Evolutionary conservation across 2,888 invertebrate species (phyloP), one percentile per base, ranked within the genome.

Genomic region (Himalopsyche kuldschensis): DNA sequence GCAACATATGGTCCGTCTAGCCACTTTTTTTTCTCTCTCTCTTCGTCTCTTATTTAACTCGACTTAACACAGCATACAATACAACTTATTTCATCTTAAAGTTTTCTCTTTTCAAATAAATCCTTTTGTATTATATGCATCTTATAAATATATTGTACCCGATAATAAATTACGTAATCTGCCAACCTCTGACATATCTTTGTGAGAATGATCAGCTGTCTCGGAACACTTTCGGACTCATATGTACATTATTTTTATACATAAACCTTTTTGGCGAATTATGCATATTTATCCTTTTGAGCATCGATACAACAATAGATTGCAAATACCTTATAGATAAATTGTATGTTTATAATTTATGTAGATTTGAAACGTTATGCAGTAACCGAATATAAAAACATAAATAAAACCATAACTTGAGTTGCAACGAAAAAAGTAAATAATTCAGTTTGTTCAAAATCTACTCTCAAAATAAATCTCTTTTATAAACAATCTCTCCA

Each of bases 1-100:
- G 83, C 80, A 83, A 80, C 83, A 83, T 83, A 80, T 83, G 83
- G 80, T 63, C 63, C 41, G 83, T 83, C 83, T 83, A 83, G 83
- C 77, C 80, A 77, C 77, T 27, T 63, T 80, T 80, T 80, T 77
- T 6, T 77, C 75, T 27, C 17, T 75, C 75, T 75, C 75, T 27
- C 15, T 75, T 27, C 27, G 24, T 27, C 31, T 75, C 75, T 5
- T 27, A 75, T 27, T 75, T n/a, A 75, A 55, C 55, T 20, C 20
- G 10, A 55, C 55, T 55, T 20, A 55, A 55, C 24, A 24, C 55
- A 55, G 55, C 55, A 20, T 24, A 55, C 24, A 55, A 55, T 55
- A 20, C 55, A 55, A 20, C 55, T 55, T 55, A 24, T n/a, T 55
- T 24, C 20, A 55, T 75, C 35, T 82, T 47, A 35, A 79, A 69